phyloP scores from a whole-genome alignment of 2,797 vertebrate genomes.

The Typhlichthys subterraneus region DNA sequence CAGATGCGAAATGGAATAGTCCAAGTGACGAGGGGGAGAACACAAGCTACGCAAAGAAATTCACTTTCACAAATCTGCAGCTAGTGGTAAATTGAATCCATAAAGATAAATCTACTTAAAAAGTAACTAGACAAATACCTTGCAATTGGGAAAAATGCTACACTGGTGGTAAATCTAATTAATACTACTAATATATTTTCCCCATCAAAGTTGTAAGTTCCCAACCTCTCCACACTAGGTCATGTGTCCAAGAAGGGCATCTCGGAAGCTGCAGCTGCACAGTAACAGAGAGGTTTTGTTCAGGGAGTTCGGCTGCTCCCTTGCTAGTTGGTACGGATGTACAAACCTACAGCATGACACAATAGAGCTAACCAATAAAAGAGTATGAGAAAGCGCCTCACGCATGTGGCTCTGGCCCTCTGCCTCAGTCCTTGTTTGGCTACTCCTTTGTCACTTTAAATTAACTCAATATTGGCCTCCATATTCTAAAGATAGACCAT shows the following conservation, averaged over 20 bases:
- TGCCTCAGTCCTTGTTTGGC: background rate
- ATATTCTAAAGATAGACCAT: background rate
- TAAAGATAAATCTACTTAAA: background rate
- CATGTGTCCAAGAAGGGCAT: constrained; percentile 74
- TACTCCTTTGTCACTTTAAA: constrained; percentile 21
- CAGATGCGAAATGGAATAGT: constrained; percentile 78
- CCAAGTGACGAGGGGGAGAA: constrained; percentile 49
- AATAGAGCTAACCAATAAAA: constrained; percentile 11
- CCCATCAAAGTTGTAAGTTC: constrained; percentile 44
- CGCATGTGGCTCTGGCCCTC: constrained; percentile 17
- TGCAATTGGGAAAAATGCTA: constrained; percentile 12
- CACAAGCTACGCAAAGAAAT: constrained; percentile 14
- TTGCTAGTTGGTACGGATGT: constrained; percentile 76
- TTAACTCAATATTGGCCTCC: constrained; percentile 3
- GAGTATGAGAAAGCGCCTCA: background rate
- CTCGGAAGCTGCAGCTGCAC: constrained; percentile 78
- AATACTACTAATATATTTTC: constrained; percentile 10
- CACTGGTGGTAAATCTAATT: background rate
- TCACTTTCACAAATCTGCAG: background rate
- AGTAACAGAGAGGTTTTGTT: constrained; percentile 80
- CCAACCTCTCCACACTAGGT: constrained; percentile 69
- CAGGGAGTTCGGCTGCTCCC: constrained; percentile 57
- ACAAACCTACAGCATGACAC: constrained; percentile 48
- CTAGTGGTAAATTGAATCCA: constrained; percentile 10
- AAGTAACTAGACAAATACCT: constrained; percentile 4